Percentiles rank a stretch among this genome's conserved stretches.
These are phyloP conservation scores for Sebastes variabilis DNA, from an alignment of 2,797 vertebrate species.

Conservation along the genomic window DNA sequence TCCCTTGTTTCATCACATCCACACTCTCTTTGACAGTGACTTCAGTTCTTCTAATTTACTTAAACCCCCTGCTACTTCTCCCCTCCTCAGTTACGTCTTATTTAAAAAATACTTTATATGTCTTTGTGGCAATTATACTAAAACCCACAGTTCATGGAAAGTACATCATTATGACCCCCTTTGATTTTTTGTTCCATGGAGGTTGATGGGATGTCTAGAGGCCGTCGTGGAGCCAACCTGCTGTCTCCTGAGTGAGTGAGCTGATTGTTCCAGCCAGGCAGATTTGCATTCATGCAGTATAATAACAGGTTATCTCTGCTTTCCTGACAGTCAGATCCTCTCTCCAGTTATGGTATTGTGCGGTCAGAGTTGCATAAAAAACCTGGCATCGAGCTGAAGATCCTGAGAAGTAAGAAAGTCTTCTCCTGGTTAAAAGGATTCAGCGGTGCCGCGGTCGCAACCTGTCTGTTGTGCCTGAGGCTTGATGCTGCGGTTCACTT, in stretches of 20 bases:
- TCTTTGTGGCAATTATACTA: conserved; percentile 50
- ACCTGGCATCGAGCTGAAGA: conserved; percentile 3
- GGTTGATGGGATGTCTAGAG: conserved; percentile 30
- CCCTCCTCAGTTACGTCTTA: conserved; percentile 9
- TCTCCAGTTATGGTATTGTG: conserved; percentile 48
- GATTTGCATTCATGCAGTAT: conserved; percentile 53
- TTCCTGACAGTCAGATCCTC: conserved; percentile 47
- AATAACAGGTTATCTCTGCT: conserved; percentile 70
- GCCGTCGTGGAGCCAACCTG: conserved; percentile 51
- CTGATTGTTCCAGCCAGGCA: conserved; percentile 47
- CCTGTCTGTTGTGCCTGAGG: conserved; percentile 22
- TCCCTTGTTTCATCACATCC: conserved; percentile 59
- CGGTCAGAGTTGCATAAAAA: conserved; percentile 51
- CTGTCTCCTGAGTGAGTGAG: conserved; percentile 44
- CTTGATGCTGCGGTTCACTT: conserved; percentile 29
- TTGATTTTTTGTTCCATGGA: conserved; percentile 27
- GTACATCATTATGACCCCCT: conserved; percentile 55
- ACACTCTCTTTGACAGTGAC: conserved; percentile 53
- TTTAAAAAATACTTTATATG: conserved; percentile 35
- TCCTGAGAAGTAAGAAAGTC: conserved; percentile 30
- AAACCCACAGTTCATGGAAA: conserved; percentile 67
- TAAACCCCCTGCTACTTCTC: conserved; percentile 44
- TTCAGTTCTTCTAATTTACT: conserved; percentile 44
- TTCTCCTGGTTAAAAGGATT: conserved; percentile 28
- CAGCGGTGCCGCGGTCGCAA: conserved; percentile 16